phyloP scores from a whole-genome alignment of 2,797 vertebrate species.

The Lutjanus campechanus region DNA sequence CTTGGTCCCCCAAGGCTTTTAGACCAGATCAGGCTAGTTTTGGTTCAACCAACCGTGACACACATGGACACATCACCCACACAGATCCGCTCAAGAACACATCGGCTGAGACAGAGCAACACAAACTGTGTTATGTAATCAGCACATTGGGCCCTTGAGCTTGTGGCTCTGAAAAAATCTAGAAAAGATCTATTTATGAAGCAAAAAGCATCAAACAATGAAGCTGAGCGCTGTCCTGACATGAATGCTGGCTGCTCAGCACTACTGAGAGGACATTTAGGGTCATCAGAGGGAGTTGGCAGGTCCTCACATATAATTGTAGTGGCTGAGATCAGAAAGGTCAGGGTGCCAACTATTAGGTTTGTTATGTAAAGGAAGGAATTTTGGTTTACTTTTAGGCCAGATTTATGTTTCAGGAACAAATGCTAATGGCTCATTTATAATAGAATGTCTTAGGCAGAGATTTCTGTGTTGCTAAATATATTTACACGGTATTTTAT shows the following conservation, averaged over 20 bases:
- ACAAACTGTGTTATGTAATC: constrained; percentile 35
- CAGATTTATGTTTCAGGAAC: background rate
- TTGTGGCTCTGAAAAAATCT: constrained; percentile 1
- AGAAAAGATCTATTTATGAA: constrained; percentile 27
- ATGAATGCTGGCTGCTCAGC: background rate
- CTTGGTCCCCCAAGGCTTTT: constrained; percentile 48
- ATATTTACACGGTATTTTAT: too few species aligned
- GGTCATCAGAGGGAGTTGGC: background rate
- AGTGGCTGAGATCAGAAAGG: background rate
- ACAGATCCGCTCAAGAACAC: constrained; percentile 12
- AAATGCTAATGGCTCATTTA: background rate
- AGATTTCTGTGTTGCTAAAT: background rate
- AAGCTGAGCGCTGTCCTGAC: constrained; percentile 11
- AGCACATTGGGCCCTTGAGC: constrained; percentile 15
- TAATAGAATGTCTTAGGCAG: background rate
- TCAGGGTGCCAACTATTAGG: background rate
- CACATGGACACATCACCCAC: constrained; percentile 25
- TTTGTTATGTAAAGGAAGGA: background rate
- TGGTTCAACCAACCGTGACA: constrained; percentile 42
- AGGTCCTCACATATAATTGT: background rate
- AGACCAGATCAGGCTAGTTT: constrained; percentile 62
- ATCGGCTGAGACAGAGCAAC: constrained; percentile 14
- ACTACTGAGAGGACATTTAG: constrained; percentile 2
- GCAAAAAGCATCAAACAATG: constrained; percentile 1
- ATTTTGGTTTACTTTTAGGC: background rate